Conservation (phyloP, 1,140 invertebrate species). For the Drosophila arawakana region DNA sequence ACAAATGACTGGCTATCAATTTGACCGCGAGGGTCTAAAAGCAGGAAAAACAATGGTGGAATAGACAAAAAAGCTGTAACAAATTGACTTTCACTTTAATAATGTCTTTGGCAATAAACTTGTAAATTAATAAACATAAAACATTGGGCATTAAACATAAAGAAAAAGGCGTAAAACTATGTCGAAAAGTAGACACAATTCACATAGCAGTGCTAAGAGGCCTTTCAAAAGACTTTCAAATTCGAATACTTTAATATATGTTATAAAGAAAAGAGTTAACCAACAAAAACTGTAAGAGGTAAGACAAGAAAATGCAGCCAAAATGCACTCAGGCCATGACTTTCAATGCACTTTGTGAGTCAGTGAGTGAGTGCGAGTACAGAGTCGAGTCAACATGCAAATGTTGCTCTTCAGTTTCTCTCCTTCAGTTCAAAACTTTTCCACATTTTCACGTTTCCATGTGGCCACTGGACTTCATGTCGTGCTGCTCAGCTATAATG, state of each 20-base stretch:
- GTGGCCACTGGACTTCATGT: slow-evolving; percentile 32
- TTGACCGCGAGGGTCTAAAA: slow-evolving; percentile 16
- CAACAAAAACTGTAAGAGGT: slow-evolving; percentile 15
- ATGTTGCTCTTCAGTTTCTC: slow-evolving; percentile 51
- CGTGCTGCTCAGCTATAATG: slow-evolving; percentile 65
- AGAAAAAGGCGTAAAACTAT: slow-evolving; percentile 19
- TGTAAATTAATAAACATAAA: slow-evolving; percentile 68
- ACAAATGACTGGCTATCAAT: slow-evolving; percentile 71
- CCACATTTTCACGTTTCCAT: slow-evolving; percentile 11
- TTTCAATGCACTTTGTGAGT: slow-evolving; percentile 60
- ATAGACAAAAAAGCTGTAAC: slow-evolving; percentile 40
- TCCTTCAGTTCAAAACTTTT: neutral
- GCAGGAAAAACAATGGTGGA: slow-evolving; percentile 43
- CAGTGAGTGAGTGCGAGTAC: neutral
- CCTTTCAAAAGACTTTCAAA: slow-evolving; percentile 54
- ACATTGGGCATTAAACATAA: slow-evolving; percentile 36
- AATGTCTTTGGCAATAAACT: slow-evolving; percentile 69
- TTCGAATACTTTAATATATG: slow-evolving; percentile 16
- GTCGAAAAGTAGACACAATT: slow-evolving; percentile 30
- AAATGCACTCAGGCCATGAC: slow-evolving; percentile 62
- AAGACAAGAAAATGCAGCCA: slow-evolving; percentile 8
- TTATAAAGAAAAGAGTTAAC: slow-evolving; percentile 30
- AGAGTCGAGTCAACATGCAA: slow-evolving; percentile 63
- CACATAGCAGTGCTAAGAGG: slow-evolving; percentile 35
- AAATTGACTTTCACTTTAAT: slow-evolving; percentile 83